phyloP scores from a whole-genome alignment of 2,113 vertebrate genomes.

The Notothenia coriiceps region DNA sequence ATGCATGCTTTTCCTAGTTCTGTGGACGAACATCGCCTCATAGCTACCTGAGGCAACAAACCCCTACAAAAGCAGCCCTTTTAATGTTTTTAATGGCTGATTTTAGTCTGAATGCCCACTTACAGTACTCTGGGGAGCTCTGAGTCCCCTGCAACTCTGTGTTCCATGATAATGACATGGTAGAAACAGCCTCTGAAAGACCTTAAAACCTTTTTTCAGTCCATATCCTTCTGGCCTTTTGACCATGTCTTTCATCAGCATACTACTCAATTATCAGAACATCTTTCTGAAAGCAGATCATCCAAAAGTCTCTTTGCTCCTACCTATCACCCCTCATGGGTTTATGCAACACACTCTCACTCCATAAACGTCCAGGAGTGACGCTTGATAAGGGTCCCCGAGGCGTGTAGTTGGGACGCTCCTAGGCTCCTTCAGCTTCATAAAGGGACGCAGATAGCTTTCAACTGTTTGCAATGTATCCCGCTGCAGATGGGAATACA shows the following conservation, averaged over 20 bases:
- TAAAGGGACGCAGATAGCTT: too few relatives aligned
- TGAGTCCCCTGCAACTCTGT: neutral
- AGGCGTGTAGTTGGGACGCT: too few relatives aligned
- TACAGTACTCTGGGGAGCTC: too few relatives aligned
- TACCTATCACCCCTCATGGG: constrained; percentile 5
- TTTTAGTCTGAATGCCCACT: neutral
- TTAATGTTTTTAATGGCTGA: neutral
- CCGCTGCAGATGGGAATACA: too few relatives aligned
- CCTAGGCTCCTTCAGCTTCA: too few relatives aligned
- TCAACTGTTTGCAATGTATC: too few relatives aligned
- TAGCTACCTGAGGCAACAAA: neutral
- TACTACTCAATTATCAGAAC: constrained; percentile 2
- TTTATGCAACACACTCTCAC: neutral
- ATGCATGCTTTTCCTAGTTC: neutral
- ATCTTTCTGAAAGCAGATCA: constrained; percentile 18
- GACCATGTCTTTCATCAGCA: neutral
- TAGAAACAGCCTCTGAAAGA: neutral
- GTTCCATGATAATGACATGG: neutral
- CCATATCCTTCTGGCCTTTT: neutral
- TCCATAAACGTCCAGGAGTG: too few relatives aligned
- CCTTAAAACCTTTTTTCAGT: neutral
- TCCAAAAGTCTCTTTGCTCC: constrained; percentile 7
- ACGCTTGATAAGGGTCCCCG: too few relatives aligned
- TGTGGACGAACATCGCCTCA: neutral
- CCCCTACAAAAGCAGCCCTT: neutral